Conservation (phyloP, 2,113 vertebrate species). For the Prunella himalayana region DNA sequence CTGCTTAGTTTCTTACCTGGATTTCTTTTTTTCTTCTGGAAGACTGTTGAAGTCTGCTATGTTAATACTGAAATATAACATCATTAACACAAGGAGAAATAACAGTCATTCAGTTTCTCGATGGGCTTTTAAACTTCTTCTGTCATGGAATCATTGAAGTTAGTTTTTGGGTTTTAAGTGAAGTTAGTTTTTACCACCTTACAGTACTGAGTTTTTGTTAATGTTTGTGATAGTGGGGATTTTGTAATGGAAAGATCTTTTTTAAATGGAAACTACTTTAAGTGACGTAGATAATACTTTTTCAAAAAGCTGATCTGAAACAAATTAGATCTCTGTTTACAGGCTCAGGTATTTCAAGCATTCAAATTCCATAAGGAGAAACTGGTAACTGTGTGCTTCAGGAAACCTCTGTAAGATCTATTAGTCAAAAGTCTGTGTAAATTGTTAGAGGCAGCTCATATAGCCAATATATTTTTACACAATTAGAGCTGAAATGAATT, state of each 20-base stretch:
- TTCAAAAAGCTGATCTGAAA: not conserved
- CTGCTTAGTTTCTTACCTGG: not conserved
- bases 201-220: not conserved
- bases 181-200: not conserved
- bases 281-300: not conserved
- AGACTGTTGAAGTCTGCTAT: not conserved
- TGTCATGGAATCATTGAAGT: not conserved
- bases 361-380: not conserved
- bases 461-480: not conserved
- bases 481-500: not conserved
- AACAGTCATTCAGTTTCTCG: not conserved
- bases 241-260: not conserved
- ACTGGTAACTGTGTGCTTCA: not conserved
- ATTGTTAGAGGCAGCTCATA: not conserved
- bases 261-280: not conserved
- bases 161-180: not conserved
- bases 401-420: not conserved
- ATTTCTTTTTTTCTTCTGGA: not conserved
- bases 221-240: not conserved
- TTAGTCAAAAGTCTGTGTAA: not conserved
- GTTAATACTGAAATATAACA: not conserved
- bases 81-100: not conserved
- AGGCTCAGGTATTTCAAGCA: not conserved
- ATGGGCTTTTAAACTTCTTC: not conserved
- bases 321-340: not conserved